Evolutionary conservation across 2,113 vertebrate genomes (phyloP), one percentile per base, ranked within the genome.

Genomic region (Cervus canadensis): DNA sequence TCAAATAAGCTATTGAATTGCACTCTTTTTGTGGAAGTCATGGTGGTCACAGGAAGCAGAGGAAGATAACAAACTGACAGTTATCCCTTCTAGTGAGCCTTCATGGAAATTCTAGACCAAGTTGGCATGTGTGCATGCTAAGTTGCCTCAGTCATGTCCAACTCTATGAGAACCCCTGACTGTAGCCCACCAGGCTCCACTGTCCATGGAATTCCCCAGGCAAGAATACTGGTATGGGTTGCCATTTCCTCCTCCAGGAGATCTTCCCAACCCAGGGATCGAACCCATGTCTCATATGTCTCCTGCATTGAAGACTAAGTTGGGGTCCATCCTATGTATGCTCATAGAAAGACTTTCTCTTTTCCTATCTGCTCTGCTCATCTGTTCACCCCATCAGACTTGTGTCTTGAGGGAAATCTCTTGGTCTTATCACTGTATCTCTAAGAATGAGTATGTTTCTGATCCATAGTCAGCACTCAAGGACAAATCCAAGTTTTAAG

Each of bases 1-100:
- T 97, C 43, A 93, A 84, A 83, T 82, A 88, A 76, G 52, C 67
- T 87, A 40, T 5, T 83, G 59, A 84, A 52, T 28, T 89, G 25
- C 21, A 82, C 9, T 48, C 78, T 95, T 91, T 97, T 33, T 87
- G 16, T 96, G 26, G 86, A 86, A 93, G 64, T 96, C 79, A 50
- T 3, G 7, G 16, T 83, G 30, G 52, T 87, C 71, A 52, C 40
- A 59, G 36, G 36, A 85, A 54, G 21, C 30, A 25, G 64, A 56
- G n/a, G 54, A 95, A 56, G 74, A 79, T 15, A 86, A 30, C 17
- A 84, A 62, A 84, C 3, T 67, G 60, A 45, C 52, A 82, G 60
- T 71, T 64, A 79, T 26, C 81, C 92, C 67, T 48, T 93, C 56
- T 67, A 57, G 40, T 40, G 45, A 96, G 23, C 40, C 45, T 82